Percentiles rank a stretch among this genome's conserved stretches.
These are phyloP conservation scores for Pentalonia nigronervosa DNA, from an alignment of 1,140 invertebrate species.

Conservation along the genomic window DNA sequence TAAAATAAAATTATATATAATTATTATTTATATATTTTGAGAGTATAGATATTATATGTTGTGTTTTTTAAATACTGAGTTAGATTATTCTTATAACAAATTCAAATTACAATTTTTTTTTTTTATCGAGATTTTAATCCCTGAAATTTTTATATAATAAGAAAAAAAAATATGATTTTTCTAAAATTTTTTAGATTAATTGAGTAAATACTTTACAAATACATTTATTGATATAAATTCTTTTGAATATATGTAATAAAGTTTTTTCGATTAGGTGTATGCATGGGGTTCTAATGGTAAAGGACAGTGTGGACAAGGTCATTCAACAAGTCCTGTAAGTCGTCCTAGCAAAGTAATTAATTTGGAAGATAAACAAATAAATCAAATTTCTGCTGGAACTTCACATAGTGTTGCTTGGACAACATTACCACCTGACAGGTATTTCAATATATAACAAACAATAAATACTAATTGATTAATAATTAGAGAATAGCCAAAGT, in stretches of 20 bases:
- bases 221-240: neutral
- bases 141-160: neutral
- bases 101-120: neutral
- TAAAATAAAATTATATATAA: neutral
- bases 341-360: slow-evolving; percentile 71
- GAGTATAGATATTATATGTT: neutral
- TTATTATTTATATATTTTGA: neutral
- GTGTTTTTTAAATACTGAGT: neutral
- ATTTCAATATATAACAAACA: slow-evolving; percentile 41
- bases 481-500: neutral
- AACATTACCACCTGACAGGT: slow-evolving; percentile 68
- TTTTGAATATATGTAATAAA: neutral
- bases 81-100: neutral
- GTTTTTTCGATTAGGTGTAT: slow-evolving; percentile 65
- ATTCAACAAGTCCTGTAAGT: slow-evolving; percentile 71
- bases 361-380: slow-evolving; percentile 69
- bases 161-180: neutral
- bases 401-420: slow-evolving; percentile 77
- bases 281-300: slow-evolving; percentile 78
- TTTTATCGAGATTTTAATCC: neutral
- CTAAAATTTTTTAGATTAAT: neutral
- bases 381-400: slow-evolving; percentile 74
- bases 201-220: neutral
- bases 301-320: slow-evolving; percentile 76
- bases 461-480: neutral